Conservation (phyloP, 2,888 invertebrate genomes). For the Margaritifera margaritifera region DNA sequence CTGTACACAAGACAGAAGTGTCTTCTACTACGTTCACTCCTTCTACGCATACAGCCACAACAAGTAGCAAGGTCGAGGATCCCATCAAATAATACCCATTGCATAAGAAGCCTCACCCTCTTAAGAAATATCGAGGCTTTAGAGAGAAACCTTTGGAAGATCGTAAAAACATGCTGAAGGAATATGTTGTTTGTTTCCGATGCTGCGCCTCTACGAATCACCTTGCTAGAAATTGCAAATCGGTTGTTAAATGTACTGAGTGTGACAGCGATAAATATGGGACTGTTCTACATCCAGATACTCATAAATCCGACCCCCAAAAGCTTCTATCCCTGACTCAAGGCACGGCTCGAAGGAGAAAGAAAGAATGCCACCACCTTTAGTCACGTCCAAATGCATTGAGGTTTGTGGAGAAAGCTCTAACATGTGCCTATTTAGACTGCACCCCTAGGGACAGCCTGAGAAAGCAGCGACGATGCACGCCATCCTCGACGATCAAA, state of each 20-base stretch:
- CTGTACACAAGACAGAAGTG: too few species aligned
- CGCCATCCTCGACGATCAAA: conserved; percentile 14
- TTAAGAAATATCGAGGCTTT: conserved; percentile 2
- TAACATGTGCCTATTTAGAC: conserved; percentile 10
- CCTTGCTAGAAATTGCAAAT: not conserved
- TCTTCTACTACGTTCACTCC: too few species aligned
- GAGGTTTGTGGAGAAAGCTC: conserved; percentile 12
- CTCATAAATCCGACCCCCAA: too few species aligned
- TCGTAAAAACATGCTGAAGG: not conserved
- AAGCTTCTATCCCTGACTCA: too few species aligned
- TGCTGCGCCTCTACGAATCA: not conserved
- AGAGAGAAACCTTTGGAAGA: not conserved
- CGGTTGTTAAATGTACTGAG: too few species aligned
- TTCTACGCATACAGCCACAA: too few species aligned
- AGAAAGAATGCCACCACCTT: too few species aligned
- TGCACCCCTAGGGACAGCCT: conserved; percentile 2
- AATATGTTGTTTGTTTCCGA: not conserved
- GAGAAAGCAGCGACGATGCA: conserved; percentile 2
- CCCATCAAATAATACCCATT: too few species aligned
- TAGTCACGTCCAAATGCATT: too few species aligned
- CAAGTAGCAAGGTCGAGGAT: too few species aligned
- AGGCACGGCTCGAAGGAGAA: not conserved
- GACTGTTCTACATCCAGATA: too few species aligned
- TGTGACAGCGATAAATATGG: too few species aligned
- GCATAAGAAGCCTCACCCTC: not conserved